Conservation (phyloP, 2,113 vertebrate species). For the Lepus americanus region DNA sequence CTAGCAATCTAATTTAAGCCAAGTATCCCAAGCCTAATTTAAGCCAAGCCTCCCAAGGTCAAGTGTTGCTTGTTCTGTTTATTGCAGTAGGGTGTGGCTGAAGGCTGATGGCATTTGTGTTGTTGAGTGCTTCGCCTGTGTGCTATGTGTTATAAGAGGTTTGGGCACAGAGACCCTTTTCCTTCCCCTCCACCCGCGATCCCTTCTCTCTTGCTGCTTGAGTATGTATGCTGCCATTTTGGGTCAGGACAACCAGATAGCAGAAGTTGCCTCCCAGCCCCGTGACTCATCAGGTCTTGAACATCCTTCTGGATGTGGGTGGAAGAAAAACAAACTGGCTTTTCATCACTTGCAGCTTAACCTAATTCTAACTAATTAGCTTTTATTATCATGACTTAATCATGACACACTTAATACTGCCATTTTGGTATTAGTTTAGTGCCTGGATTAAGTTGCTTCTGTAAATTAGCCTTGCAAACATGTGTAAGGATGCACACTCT, state of each 20-base stretch:
- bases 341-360: not conserved
- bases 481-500: not conserved
- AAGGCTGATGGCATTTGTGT: not conserved
- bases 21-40: not conserved
- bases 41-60: not conserved
- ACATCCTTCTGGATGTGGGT: not conserved
- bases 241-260: not conserved
- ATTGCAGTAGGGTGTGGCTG: not conserved
- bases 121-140: not conserved
- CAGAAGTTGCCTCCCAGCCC: not conserved
- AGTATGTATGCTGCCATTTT: not conserved
- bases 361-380: conserved; percentile 39
- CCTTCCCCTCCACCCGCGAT: not conserved
- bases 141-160: not conserved
- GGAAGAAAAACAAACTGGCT: not conserved
- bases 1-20: not conserved
- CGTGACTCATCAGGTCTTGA: not conserved
- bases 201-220: not conserved
- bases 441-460: conserved; percentile 37
- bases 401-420: not conserved
- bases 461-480: conserved; percentile 23
- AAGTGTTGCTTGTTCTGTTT: not conserved
- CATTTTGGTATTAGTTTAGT: not conserved
- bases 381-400: not conserved
- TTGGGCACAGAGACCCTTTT: not conserved